Evolutionary conservation across 1,140 invertebrate genomes (phyloP).

Genomic region (Tetramorium simillimum): DNA sequence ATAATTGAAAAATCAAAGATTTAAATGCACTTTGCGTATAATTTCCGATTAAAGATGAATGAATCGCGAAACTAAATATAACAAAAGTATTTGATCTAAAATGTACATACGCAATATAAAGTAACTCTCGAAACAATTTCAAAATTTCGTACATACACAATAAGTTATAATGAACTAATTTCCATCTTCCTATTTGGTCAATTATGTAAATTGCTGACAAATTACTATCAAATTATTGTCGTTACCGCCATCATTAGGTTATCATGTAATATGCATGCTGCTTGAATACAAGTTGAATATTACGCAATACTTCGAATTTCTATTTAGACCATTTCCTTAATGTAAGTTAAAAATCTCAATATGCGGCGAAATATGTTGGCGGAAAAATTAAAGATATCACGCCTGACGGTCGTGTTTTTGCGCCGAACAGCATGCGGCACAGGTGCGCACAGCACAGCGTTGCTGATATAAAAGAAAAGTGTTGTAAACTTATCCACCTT

Average conservation of each 20-base stretch:
- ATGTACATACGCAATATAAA: not conserved
- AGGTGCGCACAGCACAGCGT: constrained; percentile 20
- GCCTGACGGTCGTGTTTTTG: not conserved
- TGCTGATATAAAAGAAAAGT: constrained; percentile 47
- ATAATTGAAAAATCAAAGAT: not conserved
- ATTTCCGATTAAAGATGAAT: constrained; percentile 3
- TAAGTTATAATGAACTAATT: constrained; percentile 20
- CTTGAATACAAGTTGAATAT: constrained; percentile 25
- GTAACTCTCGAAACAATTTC: not conserved
- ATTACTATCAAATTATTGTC: constrained; percentile 30
- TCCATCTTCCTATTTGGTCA: constrained; percentile 25
- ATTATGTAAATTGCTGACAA: constrained; percentile 32
- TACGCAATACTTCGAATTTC: not conserved
- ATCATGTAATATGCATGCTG: constrained; percentile 22
- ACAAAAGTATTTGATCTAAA: not conserved
- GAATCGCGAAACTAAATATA: not conserved
- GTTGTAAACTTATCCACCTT: constrained; percentile 46
- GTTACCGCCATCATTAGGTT: not conserved
- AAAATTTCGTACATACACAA: constrained; percentile 6
- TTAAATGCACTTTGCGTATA: not conserved
- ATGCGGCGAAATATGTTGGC: not conserved
- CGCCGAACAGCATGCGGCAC: constrained; percentile 4
- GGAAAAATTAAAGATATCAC: constrained; percentile 5
- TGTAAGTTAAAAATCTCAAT: constrained; percentile 17
- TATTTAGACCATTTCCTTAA: not conserved